These are phyloP conservation scores for Elgaria multicarinata DNA, from an alignment of 2,113 vertebrate genomes.

Conservation along the genomic window DNA sequence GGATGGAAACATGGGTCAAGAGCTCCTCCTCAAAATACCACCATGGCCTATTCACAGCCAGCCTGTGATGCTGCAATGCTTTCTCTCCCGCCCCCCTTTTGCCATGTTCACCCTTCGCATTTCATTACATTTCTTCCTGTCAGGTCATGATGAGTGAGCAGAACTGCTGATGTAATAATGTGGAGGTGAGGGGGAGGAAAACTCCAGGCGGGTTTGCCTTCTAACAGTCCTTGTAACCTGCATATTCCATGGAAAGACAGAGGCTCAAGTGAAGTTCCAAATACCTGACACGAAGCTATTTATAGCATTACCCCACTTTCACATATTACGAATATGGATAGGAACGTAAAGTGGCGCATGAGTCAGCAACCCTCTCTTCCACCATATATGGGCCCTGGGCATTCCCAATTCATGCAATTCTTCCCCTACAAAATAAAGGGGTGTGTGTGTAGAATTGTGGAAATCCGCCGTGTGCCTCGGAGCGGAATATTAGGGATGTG, in stretches of 20 bases:
- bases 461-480: too few relatives aligned
- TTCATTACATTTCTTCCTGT: slow-evolving; percentile 32
- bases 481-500: too few relatives aligned
- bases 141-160: slow-evolving; percentile 19
- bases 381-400: too few relatives aligned
- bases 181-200: slow-evolving; percentile 8
- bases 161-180: slow-evolving; percentile 16
- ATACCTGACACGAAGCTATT: not conserved
- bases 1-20: slow-evolving; percentile 19
- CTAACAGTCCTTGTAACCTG: not conserved
- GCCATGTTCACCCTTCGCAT: slow-evolving; percentile 40
- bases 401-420: too few relatives aligned
- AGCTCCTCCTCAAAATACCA: slow-evolving; percentile 47
- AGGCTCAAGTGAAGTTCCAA: slow-evolving; percentile 21
- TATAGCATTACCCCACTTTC: not conserved
- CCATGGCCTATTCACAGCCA: slow-evolving; percentile 17
- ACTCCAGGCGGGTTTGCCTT: not conserved
- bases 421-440: too few relatives aligned
- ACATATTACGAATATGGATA: too few relatives aligned
- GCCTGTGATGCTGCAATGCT: slow-evolving; percentile 34
- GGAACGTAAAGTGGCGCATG: not conserved
- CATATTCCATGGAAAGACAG: slow-evolving; percentile 10
- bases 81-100: slow-evolving; percentile 41
- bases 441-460: too few relatives aligned
- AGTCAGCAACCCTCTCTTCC: not conserved